phyloP scores from a whole-genome alignment of 2,888 invertebrate species.

The Tetragnatha montana region DNA sequence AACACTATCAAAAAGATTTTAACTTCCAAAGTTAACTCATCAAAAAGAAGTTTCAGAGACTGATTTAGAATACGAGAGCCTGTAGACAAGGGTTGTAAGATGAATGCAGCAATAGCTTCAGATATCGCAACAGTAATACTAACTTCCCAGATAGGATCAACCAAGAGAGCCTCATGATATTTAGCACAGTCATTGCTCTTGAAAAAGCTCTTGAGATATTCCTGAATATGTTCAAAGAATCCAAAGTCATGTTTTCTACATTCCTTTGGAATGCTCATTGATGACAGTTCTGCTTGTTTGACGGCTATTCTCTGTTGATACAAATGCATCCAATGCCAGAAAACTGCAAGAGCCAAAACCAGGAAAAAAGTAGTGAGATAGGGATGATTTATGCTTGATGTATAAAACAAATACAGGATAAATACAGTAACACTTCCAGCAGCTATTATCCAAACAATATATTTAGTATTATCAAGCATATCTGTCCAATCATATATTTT shows the following conservation, averaged over 20 bases:
- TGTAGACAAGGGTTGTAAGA: constrained; percentile 58
- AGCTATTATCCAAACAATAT: not conserved
- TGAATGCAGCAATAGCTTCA: constrained; percentile 35
- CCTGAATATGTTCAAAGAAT: constrained; percentile 34
- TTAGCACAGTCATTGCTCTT: constrained; percentile 41
- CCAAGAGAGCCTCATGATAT: constrained; percentile 57
- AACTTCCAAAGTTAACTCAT: constrained; percentile 16
- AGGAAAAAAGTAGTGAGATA: not conserved
- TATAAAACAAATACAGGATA: constrained; percentile 5
- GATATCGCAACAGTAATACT: constrained; percentile 54
- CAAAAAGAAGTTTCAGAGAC: constrained; percentile 10
- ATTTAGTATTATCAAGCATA: not conserved
- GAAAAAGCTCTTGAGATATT: constrained; percentile 34
- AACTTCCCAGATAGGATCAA: constrained; percentile 71
- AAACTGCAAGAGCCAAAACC: constrained; percentile 2
- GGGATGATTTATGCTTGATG: not conserved
- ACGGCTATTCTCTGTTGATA: constrained; percentile 38
- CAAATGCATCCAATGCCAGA: constrained; percentile 60
- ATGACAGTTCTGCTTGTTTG: constrained; percentile 55
- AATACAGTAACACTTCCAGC: not conserved
- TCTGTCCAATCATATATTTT: constrained; percentile 2
- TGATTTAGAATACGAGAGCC: constrained; percentile 18
- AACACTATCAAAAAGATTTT: constrained; percentile 6
- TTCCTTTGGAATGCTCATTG: not conserved
- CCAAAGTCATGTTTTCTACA: constrained; percentile 45